Evolutionary conservation across 2,888 invertebrate genomes (phyloP), one percentile per base, ranked within the genome.

Genomic region (Aspidapion aeneum): DNA sequence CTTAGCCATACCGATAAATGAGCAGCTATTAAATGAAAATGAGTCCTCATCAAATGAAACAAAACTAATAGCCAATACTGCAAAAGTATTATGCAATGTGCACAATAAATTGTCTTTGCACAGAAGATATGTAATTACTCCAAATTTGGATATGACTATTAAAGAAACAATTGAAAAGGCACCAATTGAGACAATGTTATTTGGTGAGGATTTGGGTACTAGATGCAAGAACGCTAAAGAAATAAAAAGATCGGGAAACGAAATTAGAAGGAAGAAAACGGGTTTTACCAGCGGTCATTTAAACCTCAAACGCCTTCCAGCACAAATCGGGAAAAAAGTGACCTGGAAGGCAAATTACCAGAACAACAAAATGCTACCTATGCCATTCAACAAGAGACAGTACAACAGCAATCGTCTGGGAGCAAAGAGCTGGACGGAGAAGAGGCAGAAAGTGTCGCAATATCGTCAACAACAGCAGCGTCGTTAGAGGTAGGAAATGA

Each of bases 271-370:
- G 21, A 60, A 60, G 20, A 18, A 5, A 18, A 7, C 5, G 17
- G 50, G 58, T 7, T 58, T 58, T 49, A 58, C 18, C 50, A 35
- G 21, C 48, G 20, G n/a, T 49, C 18, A 48, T 58, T 58, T 50
- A 58, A 58, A 58, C 55, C n/a, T 22, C 60, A 60, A 55, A 55
- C 60, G 60, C 60, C 60, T 60, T 60, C 60, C 60, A 52, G 60
- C 58, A 50, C 58, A 55, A 17, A 7, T 60, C 54, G 55, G 60
- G 19, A 60, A 55, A 58, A 52, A 21, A 19, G 55, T 60, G 54
- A 60, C 9, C 55, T 60, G 58, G 58, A 57, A 60, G 60, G 55
- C 60, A 19, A 55, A 60, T 17, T 60, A 60, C 60, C 55, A 35
- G 17, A 60, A 60, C 60, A 52, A 18, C 52, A 2, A 21, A 60